A percentile compares a stretch with the other conserved stretches of the same genome.
Evolutionary conservation across 2,797 vertebrate genomes (phyloP).

Genomic region (Notamacropus eugenii): DNA sequence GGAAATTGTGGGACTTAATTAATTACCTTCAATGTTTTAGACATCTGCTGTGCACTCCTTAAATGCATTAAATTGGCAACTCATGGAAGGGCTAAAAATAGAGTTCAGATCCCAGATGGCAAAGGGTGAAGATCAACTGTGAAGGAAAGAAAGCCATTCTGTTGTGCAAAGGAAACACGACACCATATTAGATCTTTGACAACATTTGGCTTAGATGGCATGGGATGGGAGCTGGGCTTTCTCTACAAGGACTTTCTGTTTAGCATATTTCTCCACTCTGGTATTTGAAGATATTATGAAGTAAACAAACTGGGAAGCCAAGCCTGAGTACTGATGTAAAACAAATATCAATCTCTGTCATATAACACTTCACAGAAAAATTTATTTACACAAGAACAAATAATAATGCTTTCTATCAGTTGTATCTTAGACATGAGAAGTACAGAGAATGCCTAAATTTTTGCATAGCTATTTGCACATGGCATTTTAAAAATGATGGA

Average conservation of each 20-base stretch:
- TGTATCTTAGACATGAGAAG: conserved; percentile 47
- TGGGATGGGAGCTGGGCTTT: conserved; percentile 50
- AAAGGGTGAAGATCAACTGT: conserved; percentile 72
- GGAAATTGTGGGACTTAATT: conserved; percentile 85
- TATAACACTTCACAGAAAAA: conserved; percentile 60
- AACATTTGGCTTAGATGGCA: conserved; percentile 48
- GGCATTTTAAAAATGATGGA: conserved; percentile 62
- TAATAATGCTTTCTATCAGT: conserved; percentile 62
- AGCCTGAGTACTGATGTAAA: conserved; percentile 37
- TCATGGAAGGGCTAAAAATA: conserved; percentile 84
- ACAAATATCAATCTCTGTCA: conserved; percentile 56
- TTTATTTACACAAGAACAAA: conserved; percentile 69
- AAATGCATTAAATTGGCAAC: conserved; percentile 83
- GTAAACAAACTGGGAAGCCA: conserved; percentile 46
- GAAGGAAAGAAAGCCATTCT: conserved; percentile 55
- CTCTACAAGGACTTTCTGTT: conserved; percentile 47
- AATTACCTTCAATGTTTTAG: conserved; percentile 85
- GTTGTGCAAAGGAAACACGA: conserved; percentile 56
- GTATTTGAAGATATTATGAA: conserved; percentile 47
- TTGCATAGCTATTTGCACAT: conserved; percentile 52
- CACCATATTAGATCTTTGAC: conserved; percentile 56
- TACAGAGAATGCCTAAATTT: conserved; percentile 40
- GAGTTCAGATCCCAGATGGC: conserved; percentile 79
- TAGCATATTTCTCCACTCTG: conserved; percentile 42
- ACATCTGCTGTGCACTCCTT: conserved; percentile 83